Conservation (phyloP, 2,888 invertebrate genomes). For the Lithophane socia region DNA sequence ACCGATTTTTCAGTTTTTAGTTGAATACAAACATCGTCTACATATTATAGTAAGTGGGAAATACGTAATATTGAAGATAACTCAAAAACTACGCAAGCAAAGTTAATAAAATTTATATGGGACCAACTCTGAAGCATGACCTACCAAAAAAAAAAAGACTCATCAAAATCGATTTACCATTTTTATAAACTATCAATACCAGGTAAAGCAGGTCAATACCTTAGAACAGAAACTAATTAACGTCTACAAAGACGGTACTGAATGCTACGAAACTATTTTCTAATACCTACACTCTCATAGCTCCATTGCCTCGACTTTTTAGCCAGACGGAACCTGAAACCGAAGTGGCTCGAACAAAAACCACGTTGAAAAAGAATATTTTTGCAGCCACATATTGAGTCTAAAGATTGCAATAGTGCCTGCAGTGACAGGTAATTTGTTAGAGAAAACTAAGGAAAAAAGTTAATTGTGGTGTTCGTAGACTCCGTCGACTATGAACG, state of each 20-base stretch:
- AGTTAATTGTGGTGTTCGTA: constrained; percentile 52
- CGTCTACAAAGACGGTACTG: not conserved
- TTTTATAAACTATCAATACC: not conserved
- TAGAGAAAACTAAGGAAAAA: constrained; percentile 51
- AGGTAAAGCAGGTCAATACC: too few relatives aligned
- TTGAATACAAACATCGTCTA: too few relatives aligned
- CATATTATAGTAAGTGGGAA: too few relatives aligned
- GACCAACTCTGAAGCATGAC: too few relatives aligned
- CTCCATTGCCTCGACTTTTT: constrained; percentile 7
- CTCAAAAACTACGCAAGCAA: too few relatives aligned
- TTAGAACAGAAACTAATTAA: not conserved
- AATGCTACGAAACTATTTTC: constrained; percentile 1
- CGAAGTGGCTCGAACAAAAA: constrained; percentile 40
- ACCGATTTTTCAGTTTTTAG: too few relatives aligned
- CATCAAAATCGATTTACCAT: too few relatives aligned
- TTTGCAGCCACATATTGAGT: constrained; percentile 53
- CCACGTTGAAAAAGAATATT: constrained; percentile 34
- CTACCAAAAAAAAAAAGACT: too few relatives aligned
- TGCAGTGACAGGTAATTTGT: constrained; percentile 62
- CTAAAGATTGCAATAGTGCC: constrained; percentile 55
- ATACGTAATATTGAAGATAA: too few relatives aligned
- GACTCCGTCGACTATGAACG: constrained; percentile 36
- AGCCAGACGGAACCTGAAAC: constrained; percentile 21
- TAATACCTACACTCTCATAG: not conserved
- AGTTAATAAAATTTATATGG: too few relatives aligned